phyloP scores from a whole-genome alignment of 2,888 invertebrate species.

The Chrysina gloriosa region DNA sequence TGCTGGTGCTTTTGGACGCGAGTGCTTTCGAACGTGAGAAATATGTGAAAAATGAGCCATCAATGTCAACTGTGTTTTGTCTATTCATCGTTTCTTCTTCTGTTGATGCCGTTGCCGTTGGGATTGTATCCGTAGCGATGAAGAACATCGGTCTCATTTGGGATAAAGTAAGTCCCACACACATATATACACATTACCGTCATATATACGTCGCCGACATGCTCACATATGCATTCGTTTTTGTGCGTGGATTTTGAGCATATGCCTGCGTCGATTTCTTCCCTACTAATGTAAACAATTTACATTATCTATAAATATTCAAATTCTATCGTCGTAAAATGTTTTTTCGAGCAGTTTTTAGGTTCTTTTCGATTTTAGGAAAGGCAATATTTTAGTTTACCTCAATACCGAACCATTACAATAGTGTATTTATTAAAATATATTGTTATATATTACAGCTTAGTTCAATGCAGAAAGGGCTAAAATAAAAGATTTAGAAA shows the following conservation, averaged over 20 bases:
- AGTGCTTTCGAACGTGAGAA: constrained; percentile 36
- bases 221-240: constrained; percentile 7
- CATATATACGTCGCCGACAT: not conserved
- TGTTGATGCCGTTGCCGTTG: constrained; percentile 11
- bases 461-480: no score
- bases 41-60: constrained; percentile 42
- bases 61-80: constrained; percentile 43
- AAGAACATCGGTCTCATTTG: constrained; percentile 11
- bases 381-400: not conserved
- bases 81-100: constrained; percentile 25
- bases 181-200: not conserved
- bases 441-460: no score
- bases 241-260: constrained; percentile 28
- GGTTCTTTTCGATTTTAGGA: not conserved
- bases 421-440: no score
- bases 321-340: constrained; percentile 36
- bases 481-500: no score
- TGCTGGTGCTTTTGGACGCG: constrained; percentile 24
- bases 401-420: no score
- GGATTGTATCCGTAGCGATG: constrained; percentile 5
- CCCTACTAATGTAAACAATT: constrained; percentile 39
- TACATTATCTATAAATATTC: constrained; percentile 42
- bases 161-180: constrained; percentile 38
- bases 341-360: constrained; percentile 5
- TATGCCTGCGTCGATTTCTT: constrained; percentile 33